phyloP scores from a whole-genome alignment of 2,113 vertebrate species.

The Hippopotamus amphibius region DNA sequence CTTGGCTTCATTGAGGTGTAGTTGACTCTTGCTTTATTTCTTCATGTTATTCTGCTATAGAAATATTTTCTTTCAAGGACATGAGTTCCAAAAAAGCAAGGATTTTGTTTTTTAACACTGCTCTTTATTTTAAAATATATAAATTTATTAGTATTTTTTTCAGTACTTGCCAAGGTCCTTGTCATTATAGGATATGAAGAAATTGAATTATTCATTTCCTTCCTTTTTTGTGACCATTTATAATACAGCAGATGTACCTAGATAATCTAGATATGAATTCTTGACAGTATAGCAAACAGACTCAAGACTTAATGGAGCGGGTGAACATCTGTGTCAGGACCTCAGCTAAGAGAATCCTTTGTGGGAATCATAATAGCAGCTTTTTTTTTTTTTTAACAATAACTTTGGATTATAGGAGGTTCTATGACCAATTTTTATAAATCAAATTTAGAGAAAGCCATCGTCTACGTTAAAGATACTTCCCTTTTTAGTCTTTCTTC shows the following conservation, averaged over 20 bases:
- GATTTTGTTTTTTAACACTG: slow-evolving; percentile 46
- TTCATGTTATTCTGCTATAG: background rate
- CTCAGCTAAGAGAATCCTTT: background rate
- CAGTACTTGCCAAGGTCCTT: background rate
- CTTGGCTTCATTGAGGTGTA: background rate
- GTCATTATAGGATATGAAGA: background rate
- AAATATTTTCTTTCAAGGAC: slow-evolving; percentile 27
- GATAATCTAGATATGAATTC: background rate
- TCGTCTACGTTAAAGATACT: background rate
- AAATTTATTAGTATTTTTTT: background rate
- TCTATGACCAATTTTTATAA: background rate
- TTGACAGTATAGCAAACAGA: background rate
- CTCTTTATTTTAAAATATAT: background rate
- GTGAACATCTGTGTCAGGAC: background rate
- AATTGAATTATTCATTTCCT: background rate
- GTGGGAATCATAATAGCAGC: background rate
- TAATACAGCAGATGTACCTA: background rate
- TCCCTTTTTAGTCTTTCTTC: background rate
- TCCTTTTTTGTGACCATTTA: background rate
- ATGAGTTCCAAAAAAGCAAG: slow-evolving; percentile 23
- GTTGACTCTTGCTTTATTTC: background rate
- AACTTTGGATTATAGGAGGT: background rate
- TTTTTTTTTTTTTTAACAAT: background rate
- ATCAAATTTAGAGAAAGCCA: background rate
- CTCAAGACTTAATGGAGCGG: background rate